phyloP scores from a whole-genome alignment of 2,113 vertebrate genomes.

The Larimichthys crocea region DNA sequence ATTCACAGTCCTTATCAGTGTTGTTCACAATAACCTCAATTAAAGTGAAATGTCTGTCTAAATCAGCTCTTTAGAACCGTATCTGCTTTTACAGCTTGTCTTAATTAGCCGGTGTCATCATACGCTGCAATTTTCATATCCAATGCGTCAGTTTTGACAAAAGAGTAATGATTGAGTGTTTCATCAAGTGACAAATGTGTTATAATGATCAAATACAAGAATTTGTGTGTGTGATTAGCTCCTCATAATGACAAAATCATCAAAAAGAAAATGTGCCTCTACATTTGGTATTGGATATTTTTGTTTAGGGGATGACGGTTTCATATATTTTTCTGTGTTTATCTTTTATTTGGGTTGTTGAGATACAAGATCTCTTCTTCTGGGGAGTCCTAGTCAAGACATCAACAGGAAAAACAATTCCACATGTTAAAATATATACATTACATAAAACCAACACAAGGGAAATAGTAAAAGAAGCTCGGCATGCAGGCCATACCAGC shows the following conservation, averaged over 20 bases:
- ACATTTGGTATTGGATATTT: background rate
- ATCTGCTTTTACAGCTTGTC: background rate
- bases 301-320: too few relatives aligned
- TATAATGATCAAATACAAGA: background rate
- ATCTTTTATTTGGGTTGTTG: too few relatives aligned
- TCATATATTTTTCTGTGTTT: too few relatives aligned
- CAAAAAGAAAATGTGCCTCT: background rate
- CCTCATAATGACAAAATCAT: background rate
- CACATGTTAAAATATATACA: background rate
- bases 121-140: background rate
- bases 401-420: too few relatives aligned
- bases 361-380: too few relatives aligned
- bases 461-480: too few relatives aligned
- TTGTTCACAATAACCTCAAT: slow-evolving; percentile 9
- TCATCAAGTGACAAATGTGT: background rate
- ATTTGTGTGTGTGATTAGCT: background rate
- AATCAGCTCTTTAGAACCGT: background rate
- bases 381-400: too few relatives aligned
- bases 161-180: background rate
- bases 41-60: background rate
- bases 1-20: background rate
- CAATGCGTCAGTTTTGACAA: background rate
- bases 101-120: background rate
- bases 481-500: too few relatives aligned
- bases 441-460: too few relatives aligned